Evolutionary conservation across 2,888 invertebrate species (phyloP), one percentile per base, ranked within the genome.

Genomic region (Theretra japonica): DNA sequence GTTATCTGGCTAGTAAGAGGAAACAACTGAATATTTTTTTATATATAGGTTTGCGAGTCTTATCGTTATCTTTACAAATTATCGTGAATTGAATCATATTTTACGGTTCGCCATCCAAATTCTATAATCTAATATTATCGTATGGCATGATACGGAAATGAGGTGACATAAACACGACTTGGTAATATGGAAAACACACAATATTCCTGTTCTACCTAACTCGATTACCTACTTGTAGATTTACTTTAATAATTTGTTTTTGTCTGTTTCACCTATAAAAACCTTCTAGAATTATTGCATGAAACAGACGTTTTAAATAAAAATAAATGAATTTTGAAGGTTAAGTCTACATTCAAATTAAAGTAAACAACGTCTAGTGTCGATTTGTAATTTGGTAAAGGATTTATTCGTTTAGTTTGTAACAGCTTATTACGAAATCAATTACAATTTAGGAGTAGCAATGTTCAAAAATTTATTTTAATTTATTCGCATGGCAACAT

Each of bases 111-210:
- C n/a, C 30, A 62, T 62, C 62, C 30, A 41, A 15, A 41, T 41
- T 62, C 33, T n/a, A n/a, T n/a, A n/a, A 62, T 62, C 25, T n/a
- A 62, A 25, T 25, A 62, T 62, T 33, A 58, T 62, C 33, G 4
- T 30, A 33, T 30, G 33, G 8, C 28, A 33, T 25, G 59, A 33
- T 41, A 62, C 7, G 33, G n/a, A 25, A n/a, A 30, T 53, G 17
- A 17, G 53, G 25, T 58, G 23, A 25, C 15, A 21, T 57, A 4
- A 25, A 23, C 23, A 58, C 28, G 58, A 25, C 25, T 25, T 4
- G 21, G 11, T 58, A 23, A 17, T 11, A 58, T 58, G 58, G 23
- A 25, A 58, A 58, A 25, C 57, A 57, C 25, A 25, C 11, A 58
- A 17, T 25, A n/a, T 19, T 11, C 15, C 0, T 41, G 41, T 4